Evolutionary conservation across 2,888 invertebrate species (phyloP).

Genomic region (Sepioteuthis lessoniana): DNA sequence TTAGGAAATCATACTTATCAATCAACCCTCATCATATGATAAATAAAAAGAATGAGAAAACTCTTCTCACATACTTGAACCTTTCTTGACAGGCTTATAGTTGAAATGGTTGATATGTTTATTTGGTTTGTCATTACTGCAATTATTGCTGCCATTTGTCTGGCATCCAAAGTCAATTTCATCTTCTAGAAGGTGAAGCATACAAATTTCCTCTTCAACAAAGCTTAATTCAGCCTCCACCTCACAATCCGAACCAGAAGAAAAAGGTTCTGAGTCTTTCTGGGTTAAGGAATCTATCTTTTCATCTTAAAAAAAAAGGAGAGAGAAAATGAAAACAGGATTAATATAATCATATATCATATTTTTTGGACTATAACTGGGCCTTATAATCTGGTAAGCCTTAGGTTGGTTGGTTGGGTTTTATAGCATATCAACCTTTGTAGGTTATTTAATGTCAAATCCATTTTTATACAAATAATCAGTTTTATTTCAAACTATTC

Average conservation of each 20-base stretch:
- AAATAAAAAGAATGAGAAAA: too few relatives aligned
- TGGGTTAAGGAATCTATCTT: neutral
- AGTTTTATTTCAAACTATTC: too few relatives aligned
- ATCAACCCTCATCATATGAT: too few relatives aligned
- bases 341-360: too few relatives aligned
- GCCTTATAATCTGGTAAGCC: too few relatives aligned
- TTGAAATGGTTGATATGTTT: neutral
- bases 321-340: too few relatives aligned
- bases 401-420: too few relatives aligned
- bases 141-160: neutral
- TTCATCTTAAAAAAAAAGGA: neutral
- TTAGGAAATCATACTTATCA: too few relatives aligned
- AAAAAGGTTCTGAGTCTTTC: neutral
- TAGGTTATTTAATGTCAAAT: too few relatives aligned
- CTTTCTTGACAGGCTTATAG: neutral
- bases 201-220: neutral
- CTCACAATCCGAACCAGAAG: neutral
- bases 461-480: too few relatives aligned
- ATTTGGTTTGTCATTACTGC: neutral
- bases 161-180: neutral
- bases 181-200: neutral
- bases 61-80: neutral
- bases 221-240: neutral
- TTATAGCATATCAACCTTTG: too few relatives aligned
- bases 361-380: too few relatives aligned